Percentiles rank a stretch among this genome's conserved stretches.
phyloP scores from a whole-genome alignment of 2,113 vertebrate genomes.

The Balaenoptera acutorostrata region DNA sequence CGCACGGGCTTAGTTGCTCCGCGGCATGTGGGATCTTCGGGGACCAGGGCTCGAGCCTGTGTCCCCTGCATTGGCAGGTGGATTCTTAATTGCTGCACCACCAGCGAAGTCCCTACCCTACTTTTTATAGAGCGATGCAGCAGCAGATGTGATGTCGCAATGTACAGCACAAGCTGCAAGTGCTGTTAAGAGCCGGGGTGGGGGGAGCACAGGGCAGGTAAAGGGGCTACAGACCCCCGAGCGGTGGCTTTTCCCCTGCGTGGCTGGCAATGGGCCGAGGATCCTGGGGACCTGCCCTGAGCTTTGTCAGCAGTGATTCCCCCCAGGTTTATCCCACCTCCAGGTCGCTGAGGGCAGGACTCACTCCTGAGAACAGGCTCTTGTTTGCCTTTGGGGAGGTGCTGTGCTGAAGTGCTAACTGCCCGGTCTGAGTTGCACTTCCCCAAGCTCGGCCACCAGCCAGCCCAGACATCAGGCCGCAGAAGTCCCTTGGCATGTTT shows the following conservation, averaged over 20 bases:
- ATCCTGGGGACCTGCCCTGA: background rate
- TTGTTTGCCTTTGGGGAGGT: background rate
- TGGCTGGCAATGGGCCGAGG: rapidly evolving
- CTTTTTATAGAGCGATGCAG: rapidly evolving
- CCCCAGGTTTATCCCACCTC: background rate
- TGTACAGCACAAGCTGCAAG: rapidly evolving
- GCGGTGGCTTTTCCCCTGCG: rapidly evolving
- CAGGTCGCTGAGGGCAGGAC: background rate
- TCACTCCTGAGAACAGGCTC: background rate
- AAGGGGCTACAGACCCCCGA: background rate
- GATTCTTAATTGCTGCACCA: too few relatives aligned
- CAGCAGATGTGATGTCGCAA: rapidly evolving
- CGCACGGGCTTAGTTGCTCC: too few relatives aligned
- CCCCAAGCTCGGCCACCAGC: background rate
- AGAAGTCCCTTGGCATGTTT: rapidly evolving
- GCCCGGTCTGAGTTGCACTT: background rate
- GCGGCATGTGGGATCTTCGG: too few relatives aligned
- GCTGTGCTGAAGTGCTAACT: background rate
- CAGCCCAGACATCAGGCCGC: rapidly evolving
- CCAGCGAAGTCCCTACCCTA: too few relatives aligned
- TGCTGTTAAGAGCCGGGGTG: rapidly evolving
- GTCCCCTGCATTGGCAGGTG: too few relatives aligned
- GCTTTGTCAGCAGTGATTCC: rapidly evolving
- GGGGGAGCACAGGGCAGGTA: rapidly evolving
- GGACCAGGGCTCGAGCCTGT: too few relatives aligned